Evolutionary conservation across 2,888 invertebrate genomes (phyloP).

Genomic region (Stramonita haemastoma): DNA sequence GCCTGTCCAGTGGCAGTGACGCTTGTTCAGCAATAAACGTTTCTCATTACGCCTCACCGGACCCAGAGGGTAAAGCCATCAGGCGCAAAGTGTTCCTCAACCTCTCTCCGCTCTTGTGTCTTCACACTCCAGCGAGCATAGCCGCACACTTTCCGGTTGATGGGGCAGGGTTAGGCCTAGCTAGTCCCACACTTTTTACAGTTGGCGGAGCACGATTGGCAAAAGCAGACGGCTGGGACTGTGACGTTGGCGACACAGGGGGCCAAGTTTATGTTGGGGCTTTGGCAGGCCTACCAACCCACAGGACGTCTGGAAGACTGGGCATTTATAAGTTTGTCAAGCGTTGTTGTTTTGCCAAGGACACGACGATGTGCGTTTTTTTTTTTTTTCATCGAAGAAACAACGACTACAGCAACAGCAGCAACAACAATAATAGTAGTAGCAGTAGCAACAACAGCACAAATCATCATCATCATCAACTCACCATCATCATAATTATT

Average conservation of each 20-base stretch:
- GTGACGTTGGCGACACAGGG: neutral
- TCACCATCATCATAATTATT: no score
- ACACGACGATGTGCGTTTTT: no score
- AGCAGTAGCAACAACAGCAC: no score
- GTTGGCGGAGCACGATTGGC: neutral
- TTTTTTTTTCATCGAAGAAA: no score
- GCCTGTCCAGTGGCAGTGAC: neutral
- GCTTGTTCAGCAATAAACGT: slow-evolving; percentile 7
- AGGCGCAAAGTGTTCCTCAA: neutral
- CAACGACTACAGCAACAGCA: no score
- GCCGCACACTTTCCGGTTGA: neutral
- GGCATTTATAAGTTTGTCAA: no score
- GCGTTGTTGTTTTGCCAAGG: no score
- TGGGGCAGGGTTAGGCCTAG: no score
- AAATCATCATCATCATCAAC: no score
- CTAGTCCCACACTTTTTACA: neutral
- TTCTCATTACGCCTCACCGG: neutral
- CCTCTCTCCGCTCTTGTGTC: neutral
- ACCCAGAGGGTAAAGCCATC: neutral
- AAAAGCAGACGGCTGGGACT: neutral
- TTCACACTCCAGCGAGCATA: neutral
- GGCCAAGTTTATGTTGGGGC: neutral
- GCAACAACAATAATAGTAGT: no score
- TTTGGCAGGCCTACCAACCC: neutral
- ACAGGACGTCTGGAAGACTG: neutral